A percentile compares a stretch with the other conserved stretches of the same genome.
phyloP scores from a whole-genome alignment of 2,888 invertebrate species.

The Chymomyza amoena region DNA sequence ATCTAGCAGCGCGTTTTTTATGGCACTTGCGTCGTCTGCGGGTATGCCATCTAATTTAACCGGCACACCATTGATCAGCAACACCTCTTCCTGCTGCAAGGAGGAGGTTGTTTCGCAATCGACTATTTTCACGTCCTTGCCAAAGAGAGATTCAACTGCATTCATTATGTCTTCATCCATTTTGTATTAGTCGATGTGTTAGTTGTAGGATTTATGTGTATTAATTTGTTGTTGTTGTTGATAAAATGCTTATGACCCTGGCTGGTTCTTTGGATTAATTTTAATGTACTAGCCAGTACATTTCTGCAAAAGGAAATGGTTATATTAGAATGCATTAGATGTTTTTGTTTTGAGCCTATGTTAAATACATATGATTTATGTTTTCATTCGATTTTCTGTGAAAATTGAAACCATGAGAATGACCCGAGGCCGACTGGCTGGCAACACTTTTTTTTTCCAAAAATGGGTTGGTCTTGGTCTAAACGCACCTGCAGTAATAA shows the following conservation, averaged over 20 bases:
- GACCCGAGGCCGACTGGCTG: constrained; percentile 26
- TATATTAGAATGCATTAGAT: neutral
- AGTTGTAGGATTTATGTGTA: constrained; percentile 9
- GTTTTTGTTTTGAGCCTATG: neutral
- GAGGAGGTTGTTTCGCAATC: constrained; percentile 87
- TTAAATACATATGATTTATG: neutral
- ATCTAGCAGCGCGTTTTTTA: constrained; percentile 84
- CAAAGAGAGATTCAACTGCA: constrained; percentile 86
- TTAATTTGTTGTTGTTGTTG: constrained; percentile 27
- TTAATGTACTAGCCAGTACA: constrained; percentile 60
- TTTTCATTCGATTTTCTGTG: neutral
- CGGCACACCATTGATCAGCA: constrained; percentile 85
- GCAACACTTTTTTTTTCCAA: constrained; percentile 55
- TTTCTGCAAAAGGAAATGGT: constrained; percentile 48
- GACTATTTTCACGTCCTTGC: constrained; percentile 85
- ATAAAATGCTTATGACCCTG: constrained; percentile 63
- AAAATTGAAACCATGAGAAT: neutral
- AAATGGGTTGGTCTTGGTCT: constrained; percentile 41
- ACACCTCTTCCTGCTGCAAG: constrained; percentile 85
- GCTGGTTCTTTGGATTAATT: constrained; percentile 65
- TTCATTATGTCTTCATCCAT: constrained; percentile 88
- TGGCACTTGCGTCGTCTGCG: constrained; percentile 84
- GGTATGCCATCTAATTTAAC: constrained; percentile 84
- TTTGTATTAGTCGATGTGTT: constrained; percentile 61
- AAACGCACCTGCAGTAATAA: constrained; percentile 61